These are phyloP conservation scores for Amphiprion percula DNA, from an alignment of 2,113 vertebrate genomes.

Conservation along the genomic window DNA sequence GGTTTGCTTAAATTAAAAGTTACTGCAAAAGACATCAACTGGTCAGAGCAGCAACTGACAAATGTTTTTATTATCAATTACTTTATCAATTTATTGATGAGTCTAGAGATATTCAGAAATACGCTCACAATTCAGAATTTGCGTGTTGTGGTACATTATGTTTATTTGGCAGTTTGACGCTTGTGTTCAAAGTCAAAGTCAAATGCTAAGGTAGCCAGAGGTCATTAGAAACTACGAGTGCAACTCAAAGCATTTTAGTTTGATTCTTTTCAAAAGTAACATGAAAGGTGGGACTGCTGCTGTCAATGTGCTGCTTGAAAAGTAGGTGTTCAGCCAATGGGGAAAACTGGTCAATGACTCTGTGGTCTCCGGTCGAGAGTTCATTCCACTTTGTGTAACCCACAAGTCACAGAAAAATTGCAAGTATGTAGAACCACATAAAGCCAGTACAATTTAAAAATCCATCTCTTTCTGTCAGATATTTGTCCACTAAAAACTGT, in stretches of 20 bases:
- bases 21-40: no score
- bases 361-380: not conserved
- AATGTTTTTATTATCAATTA: no score
- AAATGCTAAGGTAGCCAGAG: not conserved
- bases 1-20: not conserved
- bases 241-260: not conserved
- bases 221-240: not conserved
- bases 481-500: no score
- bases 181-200: not conserved
- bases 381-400: not conserved
- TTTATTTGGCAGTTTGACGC: no score
- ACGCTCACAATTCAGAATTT: not conserved
- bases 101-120: no score
- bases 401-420: conserved; percentile 1
- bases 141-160: not conserved
- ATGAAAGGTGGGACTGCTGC: not conserved
- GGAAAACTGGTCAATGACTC: not conserved
- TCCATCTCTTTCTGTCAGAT: no score
- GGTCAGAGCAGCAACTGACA: no score
- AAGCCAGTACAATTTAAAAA: no score
- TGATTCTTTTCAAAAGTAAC: not conserved
- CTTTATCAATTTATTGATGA: no score
- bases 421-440: no score
- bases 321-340: not conserved
- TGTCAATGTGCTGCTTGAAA: not conserved